Evolutionary conservation across 2,888 invertebrate genomes (phyloP).

Genomic region (Neoaliturus tenellus): DNA sequence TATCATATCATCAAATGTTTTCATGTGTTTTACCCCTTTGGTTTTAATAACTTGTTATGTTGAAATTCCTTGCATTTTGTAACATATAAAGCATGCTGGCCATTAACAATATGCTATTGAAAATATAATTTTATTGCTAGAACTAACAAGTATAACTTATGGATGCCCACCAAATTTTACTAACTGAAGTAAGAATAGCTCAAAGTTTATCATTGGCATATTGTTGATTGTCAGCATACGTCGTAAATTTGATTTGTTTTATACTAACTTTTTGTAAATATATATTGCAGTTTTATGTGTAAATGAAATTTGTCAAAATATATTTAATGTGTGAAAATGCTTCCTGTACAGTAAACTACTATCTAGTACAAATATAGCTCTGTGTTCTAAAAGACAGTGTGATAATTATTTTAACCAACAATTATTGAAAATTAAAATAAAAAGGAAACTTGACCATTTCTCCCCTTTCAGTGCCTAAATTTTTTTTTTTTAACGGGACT

Average conservation of each 20-base stretch:
- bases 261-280: neutral
- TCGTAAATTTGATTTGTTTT: neutral
- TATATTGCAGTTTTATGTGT: neutral
- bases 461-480: conserved; percentile 18
- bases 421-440: neutral
- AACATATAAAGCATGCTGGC: too few species aligned
- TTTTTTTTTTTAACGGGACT: neutral
- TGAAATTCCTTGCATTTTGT: neutral
- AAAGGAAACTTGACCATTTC: too few species aligned
- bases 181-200: too few species aligned
- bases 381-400: conserved; percentile 12
- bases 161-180: too few species aligned
- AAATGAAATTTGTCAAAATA: neutral
- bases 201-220: too few species aligned
- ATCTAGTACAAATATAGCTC: conserved; percentile 1
- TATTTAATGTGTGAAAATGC: neutral
- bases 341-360: conserved; percentile 3
- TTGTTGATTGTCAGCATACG: neutral
- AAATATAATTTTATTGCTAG: too few species aligned
- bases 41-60: neutral
- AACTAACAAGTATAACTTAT: too few species aligned
- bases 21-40: neutral
- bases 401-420: neutral
- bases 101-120: too few species aligned
- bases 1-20: neutral